Conservation (phyloP, 2,888 invertebrate species). For the Drosophila paramelanica region DNA sequence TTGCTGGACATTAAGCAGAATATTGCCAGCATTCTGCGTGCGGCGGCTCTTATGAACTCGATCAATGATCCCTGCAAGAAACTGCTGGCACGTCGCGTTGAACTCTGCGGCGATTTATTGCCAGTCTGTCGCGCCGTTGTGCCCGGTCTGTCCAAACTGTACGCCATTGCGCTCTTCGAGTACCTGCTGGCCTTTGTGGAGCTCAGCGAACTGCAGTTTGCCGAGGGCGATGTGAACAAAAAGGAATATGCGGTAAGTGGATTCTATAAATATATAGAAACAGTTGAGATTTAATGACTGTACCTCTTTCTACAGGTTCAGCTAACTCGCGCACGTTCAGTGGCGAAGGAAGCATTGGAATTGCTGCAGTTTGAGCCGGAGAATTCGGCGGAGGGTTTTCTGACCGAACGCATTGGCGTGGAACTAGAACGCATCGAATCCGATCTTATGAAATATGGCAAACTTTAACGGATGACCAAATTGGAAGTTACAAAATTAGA, state of each 20-base stretch:
- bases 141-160: conserved; percentile 86
- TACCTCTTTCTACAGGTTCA: conserved; percentile 28
- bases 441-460: conserved; percentile 67
- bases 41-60: conserved; percentile 85
- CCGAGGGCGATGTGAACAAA: conserved; percentile 87
- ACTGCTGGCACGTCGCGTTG: conserved; percentile 87
- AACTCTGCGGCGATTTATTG: conserved; percentile 88
- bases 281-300: background rate
- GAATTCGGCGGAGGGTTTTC: conserved; percentile 89
- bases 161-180: conserved; percentile 91
- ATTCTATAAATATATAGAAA: background rate
- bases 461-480: conserved; percentile 8
- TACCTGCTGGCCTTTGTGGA: conserved; percentile 89
- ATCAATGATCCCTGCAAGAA: conserved; percentile 86
- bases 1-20: conserved; percentile 90
- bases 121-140: conserved; percentile 88
- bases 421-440: conserved; percentile 79
- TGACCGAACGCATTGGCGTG: conserved; percentile 77
- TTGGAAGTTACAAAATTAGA: background rate
- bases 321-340: conserved; percentile 86
- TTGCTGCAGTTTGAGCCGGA: conserved; percentile 90
- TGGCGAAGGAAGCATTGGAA: conserved; percentile 87
- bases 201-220: conserved; percentile 88
- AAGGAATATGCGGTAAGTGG: conserved; percentile 86
- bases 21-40: conserved; percentile 87